Evolutionary conservation across 2,888 invertebrate species (phyloP), one percentile per base, ranked within the genome.

Genomic region (Acanthosepion lycidas): DNA sequence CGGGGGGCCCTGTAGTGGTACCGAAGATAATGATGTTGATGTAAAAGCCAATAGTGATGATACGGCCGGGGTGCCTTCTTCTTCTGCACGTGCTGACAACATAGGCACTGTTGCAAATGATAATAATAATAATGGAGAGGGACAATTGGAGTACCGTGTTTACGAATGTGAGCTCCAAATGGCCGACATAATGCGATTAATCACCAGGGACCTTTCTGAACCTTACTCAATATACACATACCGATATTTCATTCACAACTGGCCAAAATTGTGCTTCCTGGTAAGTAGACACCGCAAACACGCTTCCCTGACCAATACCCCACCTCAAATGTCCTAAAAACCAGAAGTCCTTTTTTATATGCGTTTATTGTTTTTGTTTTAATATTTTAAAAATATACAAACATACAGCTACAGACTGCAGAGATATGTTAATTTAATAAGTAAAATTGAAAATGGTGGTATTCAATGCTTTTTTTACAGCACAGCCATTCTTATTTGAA

Each of bases 151-250:
- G 94, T 98, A 98, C 96, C 97, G 97, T 94, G 97, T 97, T 91
- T 99, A 99, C 97, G 98, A 99, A 98, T 99, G 99, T 97, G 99
- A 99, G 98, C 98, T 98, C 96, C 99, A 99, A 98, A 99, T 99
- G 99, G 99, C 99, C 97, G 99, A 99, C 98, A 99, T 99, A 96
- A 99, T 99, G 99, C 98, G 98, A 98, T 98, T 99, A 97, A 99
- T 99, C 97, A 99, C 99, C 97, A 99, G 99, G 97, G 99, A 99
- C 98, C 98, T 99, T 96, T 99, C 99, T 95, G 99, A 99, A 98
- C 99, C 99, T 91, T 99, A 99, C 98, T 99, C 99, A 96, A 99
- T 99, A 98, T 99, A 99, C 98, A 99, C 99, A 59, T 99, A 99
- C 98, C 98, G 99, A 98, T 99, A 99, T 98, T 99, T 99, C 98